A percentile compares a stretch with the other conserved stretches of the same genome.
phyloP scores from a whole-genome alignment of 64 coral and sea anemone species.

The Hydrozoanthus tunicans region DNA sequence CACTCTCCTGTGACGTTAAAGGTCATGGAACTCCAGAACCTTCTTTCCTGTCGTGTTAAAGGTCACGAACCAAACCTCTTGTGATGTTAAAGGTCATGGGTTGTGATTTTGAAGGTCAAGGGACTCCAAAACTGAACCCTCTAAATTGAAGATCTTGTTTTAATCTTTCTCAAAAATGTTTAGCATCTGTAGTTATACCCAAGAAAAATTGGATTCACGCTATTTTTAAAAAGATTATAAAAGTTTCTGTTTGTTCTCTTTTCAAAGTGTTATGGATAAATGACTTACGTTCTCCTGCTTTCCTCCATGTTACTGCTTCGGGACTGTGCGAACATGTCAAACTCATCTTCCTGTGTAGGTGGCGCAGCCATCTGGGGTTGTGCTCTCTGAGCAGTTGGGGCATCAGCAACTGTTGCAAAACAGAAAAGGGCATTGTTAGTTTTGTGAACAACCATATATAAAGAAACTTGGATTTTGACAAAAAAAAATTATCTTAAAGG shows the following conservation, averaged over 20 bases:
- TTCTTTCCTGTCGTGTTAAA: no score
- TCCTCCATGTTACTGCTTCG: constrained; percentile 94
- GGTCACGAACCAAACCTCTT: no score
- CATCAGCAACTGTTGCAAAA: constrained; percentile 24
- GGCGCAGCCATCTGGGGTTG: constrained; percentile 26
- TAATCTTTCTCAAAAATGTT: no score
- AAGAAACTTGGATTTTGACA: background rate
- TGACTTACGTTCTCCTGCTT: constrained; percentile 79
- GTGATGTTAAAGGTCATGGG: no score
- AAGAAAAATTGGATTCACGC: no score
- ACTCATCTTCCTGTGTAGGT: constrained; percentile 82
- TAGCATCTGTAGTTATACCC: no score
- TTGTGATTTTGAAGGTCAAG: no score
- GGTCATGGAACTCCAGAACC: no score
- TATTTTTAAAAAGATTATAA: background rate
- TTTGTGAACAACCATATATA: background rate
- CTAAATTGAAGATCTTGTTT: no score
- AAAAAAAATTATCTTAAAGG: background rate
- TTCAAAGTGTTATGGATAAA: background rate
- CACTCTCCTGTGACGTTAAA: no score
- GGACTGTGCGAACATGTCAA: constrained; percentile 99
- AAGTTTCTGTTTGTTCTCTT: background rate
- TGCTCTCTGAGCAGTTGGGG: background rate
- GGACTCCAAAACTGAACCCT: no score
- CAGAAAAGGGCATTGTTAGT: background rate